Percentiles rank a stretch among this genome's conserved stretches.
Evolutionary conservation across 2,888 invertebrate genomes (phyloP).

Genomic region (Eumerus sabulonum): DNA sequence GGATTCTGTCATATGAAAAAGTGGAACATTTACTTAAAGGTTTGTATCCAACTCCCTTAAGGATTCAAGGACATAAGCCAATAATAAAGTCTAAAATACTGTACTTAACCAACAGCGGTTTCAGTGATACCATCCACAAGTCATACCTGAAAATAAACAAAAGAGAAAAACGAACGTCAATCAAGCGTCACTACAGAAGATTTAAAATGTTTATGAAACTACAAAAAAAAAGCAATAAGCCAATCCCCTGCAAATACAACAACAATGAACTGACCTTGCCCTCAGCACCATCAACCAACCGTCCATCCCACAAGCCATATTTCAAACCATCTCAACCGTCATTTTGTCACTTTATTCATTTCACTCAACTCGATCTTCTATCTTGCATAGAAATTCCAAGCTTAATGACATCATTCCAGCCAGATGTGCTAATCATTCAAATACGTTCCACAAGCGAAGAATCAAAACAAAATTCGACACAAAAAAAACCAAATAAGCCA

Average conservation of each 20-base stretch:
- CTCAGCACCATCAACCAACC: conserved; percentile 17
- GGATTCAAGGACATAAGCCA: too few species aligned
- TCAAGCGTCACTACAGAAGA: conserved; percentile 21
- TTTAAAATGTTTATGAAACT: conserved; percentile 7
- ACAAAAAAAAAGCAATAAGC: conserved; percentile 7
- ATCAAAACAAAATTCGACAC: conserved; percentile 56
- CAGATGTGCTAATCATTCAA: conserved; percentile 53
- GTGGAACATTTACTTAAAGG: too few species aligned
- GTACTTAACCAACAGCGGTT: too few species aligned
- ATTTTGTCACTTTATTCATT: not conserved
- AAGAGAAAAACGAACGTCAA: conserved; percentile 23
- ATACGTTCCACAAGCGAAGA: conserved; percentile 39
- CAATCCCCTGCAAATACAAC: conserved; percentile 41
- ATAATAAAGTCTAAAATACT: too few species aligned
- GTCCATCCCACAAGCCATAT: conserved; percentile 7
- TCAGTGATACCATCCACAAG: not conserved
- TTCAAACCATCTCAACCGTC: conserved; percentile 48
- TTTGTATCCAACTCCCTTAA: too few species aligned
- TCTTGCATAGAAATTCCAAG: conserved; percentile 36
- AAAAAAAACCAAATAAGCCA: conserved; percentile 11
- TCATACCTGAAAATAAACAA: conserved; percentile 43
- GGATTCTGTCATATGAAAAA: too few species aligned
- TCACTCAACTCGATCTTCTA: conserved; percentile 11
- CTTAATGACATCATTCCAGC: conserved; percentile 58
- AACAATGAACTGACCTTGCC: conserved; percentile 56